Percentiles rank a stretch among this genome's conserved stretches.
Conservation (phyloP, 2,113 vertebrate species). For the Nymphicus hollandicus region DNA sequence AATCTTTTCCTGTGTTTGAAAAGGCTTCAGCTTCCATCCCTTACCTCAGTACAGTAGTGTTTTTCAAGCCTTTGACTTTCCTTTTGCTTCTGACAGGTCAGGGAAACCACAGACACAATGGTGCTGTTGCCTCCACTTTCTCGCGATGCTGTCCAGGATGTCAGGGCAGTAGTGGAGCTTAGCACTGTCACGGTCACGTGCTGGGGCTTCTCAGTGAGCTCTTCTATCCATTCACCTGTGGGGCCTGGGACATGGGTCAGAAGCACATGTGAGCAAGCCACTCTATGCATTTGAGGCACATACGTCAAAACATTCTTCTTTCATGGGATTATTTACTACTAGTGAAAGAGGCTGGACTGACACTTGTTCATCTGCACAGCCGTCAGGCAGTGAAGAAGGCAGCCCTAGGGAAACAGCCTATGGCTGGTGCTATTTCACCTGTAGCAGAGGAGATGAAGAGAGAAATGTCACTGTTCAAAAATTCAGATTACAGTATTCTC, state of each 20-base stretch:
- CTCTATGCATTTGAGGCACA: not conserved
- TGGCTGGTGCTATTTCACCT: not conserved
- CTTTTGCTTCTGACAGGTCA: slow-evolving; percentile 89
- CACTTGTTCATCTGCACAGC: not conserved
- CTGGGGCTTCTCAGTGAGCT: slow-evolving; percentile 85
- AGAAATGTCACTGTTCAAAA: not conserved
- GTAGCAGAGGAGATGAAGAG: not conserved
- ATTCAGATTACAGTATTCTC: not conserved
- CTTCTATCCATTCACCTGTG: slow-evolving; percentile 85
- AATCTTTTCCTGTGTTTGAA: not conserved
- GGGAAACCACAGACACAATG: slow-evolving; percentile 88
- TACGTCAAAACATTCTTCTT: not conserved
- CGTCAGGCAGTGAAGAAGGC: not conserved
- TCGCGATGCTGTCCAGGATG: slow-evolving; percentile 81
- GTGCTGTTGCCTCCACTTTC: slow-evolving; percentile 78
- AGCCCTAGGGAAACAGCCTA: not conserved
- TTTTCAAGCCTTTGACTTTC: slow-evolving; percentile 90
- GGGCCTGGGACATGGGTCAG: slow-evolving; percentile 73
- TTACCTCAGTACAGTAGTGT: slow-evolving; percentile 89
- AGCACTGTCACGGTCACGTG: slow-evolving; percentile 80
- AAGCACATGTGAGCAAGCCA: not conserved
- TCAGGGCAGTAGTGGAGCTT: slow-evolving; percentile 83
- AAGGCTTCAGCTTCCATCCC: fast-evolving
- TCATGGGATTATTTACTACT: not conserved
- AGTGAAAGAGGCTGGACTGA: no score